Conservation (phyloP, 2,113 vertebrate genomes). For the Dipodomys spectabilis region DNA sequence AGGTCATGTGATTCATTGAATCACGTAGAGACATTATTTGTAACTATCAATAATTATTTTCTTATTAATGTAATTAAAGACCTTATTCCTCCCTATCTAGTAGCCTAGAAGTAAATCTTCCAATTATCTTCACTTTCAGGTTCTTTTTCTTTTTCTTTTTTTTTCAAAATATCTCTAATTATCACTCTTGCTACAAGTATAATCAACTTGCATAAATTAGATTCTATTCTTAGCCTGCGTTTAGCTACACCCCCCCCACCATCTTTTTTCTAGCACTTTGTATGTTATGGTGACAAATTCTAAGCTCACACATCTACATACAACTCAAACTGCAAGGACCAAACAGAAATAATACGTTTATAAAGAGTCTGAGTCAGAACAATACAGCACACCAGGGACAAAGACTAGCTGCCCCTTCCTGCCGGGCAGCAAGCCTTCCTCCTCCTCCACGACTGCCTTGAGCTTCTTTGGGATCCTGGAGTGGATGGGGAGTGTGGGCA, state of each 20-base stretch:
- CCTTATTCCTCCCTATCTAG: constrained; percentile 57
- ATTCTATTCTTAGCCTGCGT: constrained; percentile 79
- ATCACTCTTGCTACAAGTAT: constrained; percentile 81
- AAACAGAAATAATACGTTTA: background rate
- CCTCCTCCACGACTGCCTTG: too few species aligned
- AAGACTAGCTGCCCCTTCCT: background rate
- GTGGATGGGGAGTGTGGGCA: too few species aligned
- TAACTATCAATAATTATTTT: constrained; percentile 76
- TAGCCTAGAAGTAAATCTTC: constrained; percentile 68
- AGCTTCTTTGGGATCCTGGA: fast-evolving
- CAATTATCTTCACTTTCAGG: constrained; percentile 80
- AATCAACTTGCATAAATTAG: constrained; percentile 82
- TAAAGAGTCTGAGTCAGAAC: background rate
- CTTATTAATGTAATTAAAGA: constrained; percentile 79
- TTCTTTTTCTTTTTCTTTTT: constrained; percentile 58
- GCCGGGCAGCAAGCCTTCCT: fast-evolving
- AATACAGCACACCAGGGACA: background rate
- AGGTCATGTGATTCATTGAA: constrained; percentile 10
- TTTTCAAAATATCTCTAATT: constrained; percentile 83
- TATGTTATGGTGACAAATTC: constrained; percentile 72
- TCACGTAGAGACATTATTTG: constrained; percentile 50
- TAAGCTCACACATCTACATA: constrained; percentile 63
- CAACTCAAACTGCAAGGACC: constrained; percentile 29
- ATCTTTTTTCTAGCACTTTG: constrained; percentile 65
- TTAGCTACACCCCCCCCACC: constrained; percentile 52